phyloP scores from a whole-genome alignment of 2,113 vertebrate genomes.

The Brachypteracias leptosomus region DNA sequence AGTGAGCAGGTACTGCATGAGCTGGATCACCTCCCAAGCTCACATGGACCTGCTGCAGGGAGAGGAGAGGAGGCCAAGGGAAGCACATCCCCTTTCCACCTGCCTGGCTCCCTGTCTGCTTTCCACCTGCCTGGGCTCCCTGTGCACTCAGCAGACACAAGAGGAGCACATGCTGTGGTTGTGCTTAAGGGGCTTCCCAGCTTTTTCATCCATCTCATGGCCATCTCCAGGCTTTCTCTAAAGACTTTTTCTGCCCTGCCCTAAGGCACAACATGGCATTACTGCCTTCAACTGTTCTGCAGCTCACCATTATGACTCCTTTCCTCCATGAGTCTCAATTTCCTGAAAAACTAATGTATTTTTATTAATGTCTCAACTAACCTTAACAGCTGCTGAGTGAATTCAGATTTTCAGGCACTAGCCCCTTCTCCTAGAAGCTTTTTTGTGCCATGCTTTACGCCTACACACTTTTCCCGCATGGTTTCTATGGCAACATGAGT shows the following conservation, averaged over 20 bases:
- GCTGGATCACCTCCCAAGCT: rapidly evolving
- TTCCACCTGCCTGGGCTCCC: not conserved
- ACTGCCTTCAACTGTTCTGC: not conserved
- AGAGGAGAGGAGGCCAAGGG: not conserved
- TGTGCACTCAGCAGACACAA: not conserved
- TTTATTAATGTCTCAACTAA: not conserved
- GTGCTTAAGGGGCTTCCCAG: not conserved
- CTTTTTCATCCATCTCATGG: not conserved
- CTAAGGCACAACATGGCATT: not conserved
- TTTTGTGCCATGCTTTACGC: not conserved
- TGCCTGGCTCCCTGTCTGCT: not conserved
- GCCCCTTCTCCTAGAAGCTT: not conserved
- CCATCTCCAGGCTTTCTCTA: not conserved
- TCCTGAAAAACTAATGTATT: not conserved
- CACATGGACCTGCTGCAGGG: not conserved
- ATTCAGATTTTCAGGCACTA: not conserved
- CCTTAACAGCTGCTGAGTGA: not conserved
- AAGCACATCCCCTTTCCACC: not conserved
- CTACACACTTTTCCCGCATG: conserved; percentile 13
- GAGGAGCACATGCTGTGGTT: rapidly evolving
- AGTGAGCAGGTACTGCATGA: rapidly evolving
- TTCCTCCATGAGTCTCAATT: not conserved
- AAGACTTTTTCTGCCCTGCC: not conserved
- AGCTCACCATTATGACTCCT: not conserved
- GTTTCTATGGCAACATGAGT: conserved; percentile 61